Percentiles rank a stretch among this genome's conserved stretches.
These are phyloP conservation scores for Coelogynopora nodosa DNA, from an alignment of 2,888 invertebrate species.

Conservation along the genomic window DNA sequence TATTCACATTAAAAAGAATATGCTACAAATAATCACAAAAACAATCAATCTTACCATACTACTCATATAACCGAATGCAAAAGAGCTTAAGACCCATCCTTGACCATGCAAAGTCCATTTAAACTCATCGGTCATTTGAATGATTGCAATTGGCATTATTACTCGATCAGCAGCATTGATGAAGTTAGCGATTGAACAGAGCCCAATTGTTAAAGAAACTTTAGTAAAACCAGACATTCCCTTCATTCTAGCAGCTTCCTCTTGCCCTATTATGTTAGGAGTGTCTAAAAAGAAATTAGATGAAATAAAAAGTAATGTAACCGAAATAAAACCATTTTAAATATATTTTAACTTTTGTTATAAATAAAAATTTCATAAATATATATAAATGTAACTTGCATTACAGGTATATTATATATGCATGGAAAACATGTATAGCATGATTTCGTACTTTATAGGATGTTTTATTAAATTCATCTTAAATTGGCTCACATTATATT, in stretches of 20 bases:
- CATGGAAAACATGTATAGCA: too few species aligned
- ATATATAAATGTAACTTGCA: too few species aligned
- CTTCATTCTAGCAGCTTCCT: neutral
- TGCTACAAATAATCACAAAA: neutral
- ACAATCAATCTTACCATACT: slow-evolving; percentile 67
- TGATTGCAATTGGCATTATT: slow-evolving; percentile 74
- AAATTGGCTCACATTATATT: too few species aligned
- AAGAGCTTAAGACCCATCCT: slow-evolving; percentile 73
- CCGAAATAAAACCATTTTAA: too few species aligned
- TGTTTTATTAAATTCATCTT: too few species aligned
- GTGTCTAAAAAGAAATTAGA: too few species aligned
- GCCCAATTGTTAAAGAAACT: slow-evolving; percentile 45
- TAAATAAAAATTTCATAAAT: too few species aligned
- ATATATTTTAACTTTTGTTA: too few species aligned
- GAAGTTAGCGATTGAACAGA: slow-evolving; percentile 73
- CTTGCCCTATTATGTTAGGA: too few species aligned
- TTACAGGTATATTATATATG: too few species aligned
- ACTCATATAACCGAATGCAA: slow-evolving; percentile 73
- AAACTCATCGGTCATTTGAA: slow-evolving; percentile 72
- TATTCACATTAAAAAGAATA: neutral
- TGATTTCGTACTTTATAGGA: too few species aligned
- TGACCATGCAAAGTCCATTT: slow-evolving; percentile 71
- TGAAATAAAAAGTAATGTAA: too few species aligned
- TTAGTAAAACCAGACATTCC: neutral
- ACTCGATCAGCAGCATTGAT: slow-evolving; percentile 75